Conservation (phyloP, 2,888 invertebrate genomes). For the Saturnia japonica region DNA sequence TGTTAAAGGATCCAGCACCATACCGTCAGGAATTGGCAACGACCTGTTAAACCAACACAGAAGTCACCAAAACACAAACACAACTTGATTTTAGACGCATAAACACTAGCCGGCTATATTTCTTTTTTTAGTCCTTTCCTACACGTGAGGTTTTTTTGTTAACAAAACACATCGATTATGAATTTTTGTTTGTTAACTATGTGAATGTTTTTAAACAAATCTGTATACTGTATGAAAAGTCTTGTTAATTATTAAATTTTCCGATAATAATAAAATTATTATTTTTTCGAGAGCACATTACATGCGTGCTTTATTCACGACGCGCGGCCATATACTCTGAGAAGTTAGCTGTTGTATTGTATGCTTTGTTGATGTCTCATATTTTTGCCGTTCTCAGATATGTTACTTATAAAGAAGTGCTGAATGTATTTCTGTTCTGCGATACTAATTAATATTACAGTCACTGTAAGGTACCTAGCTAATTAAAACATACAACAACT, state of each 20-base stretch:
- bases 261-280: not conserved
- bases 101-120: not conserved
- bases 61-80: slow-evolving; percentile 24
- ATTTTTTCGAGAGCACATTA: not conserved
- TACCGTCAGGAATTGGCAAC: slow-evolving; percentile 72
- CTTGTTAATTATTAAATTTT: not conserved
- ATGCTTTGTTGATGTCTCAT: not conserved
- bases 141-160: not conserved
- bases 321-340: slow-evolving; percentile 44
- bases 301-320: slow-evolving; percentile 43
- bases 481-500: too few species aligned
- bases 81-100: slow-evolving; percentile 22
- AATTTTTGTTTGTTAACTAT: not conserved
- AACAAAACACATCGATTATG: not conserved
- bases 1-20: slow-evolving; percentile 75
- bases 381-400: not conserved
- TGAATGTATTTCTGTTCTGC: not conserved
- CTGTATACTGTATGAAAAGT: not conserved
- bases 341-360: slow-evolving; percentile 15
- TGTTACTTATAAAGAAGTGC: not conserved
- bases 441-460: not conserved
- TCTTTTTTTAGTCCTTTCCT: not conserved
- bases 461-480: not conserved
- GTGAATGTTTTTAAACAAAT: not conserved
- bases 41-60: slow-evolving; percentile 54